Base-by-base conservation (phyloP, 2,888 invertebrate genomes). In the Synanthedon tipuliformis region DNA sequence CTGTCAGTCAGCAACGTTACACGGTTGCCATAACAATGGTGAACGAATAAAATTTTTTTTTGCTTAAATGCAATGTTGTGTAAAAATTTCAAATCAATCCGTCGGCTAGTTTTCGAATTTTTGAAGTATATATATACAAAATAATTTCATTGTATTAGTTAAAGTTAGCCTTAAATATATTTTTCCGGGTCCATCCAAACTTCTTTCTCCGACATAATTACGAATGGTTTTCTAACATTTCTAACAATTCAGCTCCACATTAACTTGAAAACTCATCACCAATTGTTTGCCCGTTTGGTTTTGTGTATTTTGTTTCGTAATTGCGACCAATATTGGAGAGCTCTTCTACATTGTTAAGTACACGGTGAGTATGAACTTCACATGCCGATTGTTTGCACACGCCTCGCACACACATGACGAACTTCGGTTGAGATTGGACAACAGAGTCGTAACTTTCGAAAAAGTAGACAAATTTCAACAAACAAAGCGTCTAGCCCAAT, bases 281-380 rank as follows among this genome's bases (percentile, higher is more conserved):
- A 49, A 57, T 53, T 62, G 63, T 66, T 60, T 67, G 61, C 65
- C 58, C 66, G 63, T 56, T 56, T 51, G 53, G 59, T 61, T 64
- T 60, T 62, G 66, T 64, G 62, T 61, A 65, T 66, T 70, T 61
- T 63, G 68, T 78, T 68, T 73, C 75, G 76, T 76, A 78, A 78
- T 77, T 73, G 71, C 70, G 74, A 74, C 73, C 71, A 66, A 71
- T 71, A 63, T 68, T 70, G 57, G 59, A 71, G 66, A 62, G 67
- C 63, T 61, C 70, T 74, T 45, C 45, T 45, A 45, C 45, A 45
- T n/a, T 45, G n/a, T 45, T 34, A 45, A 45, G 45, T 13, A 45
- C 45, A 45, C 15, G 13, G 45, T 45, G 15, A 45, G 45, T 45
- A 45, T 15, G 45, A 45, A 45, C 45, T 45, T 45, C 45, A 45